These are phyloP conservation scores for Tokudaia tokunoshimensis DNA, from an alignment of 2,797 vertebrate species.

Conservation along the genomic window DNA sequence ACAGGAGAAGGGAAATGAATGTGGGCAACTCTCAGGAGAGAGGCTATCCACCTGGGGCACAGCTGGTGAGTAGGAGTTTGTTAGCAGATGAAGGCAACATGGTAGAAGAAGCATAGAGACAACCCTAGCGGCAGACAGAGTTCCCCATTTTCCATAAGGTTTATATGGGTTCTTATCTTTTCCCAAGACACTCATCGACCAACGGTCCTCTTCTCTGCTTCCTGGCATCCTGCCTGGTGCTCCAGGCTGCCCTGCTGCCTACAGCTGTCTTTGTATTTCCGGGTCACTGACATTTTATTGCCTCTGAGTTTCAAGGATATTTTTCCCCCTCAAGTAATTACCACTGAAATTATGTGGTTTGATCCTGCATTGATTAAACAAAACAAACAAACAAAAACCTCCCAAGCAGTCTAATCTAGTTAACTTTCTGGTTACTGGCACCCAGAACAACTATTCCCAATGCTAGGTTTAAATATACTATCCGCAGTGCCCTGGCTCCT, in stretches of 20 bases:
- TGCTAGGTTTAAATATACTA: neutral
- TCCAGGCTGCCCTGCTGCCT: slow-evolving; percentile 31
- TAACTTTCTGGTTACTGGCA: slow-evolving; percentile 43
- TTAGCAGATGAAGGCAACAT: neutral
- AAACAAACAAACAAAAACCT: slow-evolving; percentile 23
- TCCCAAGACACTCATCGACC: neutral
- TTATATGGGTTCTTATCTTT: neutral
- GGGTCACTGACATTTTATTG: slow-evolving; percentile 66
- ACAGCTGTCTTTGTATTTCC: slow-evolving; percentile 65
- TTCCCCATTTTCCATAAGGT: neutral
- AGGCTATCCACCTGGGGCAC: neutral
- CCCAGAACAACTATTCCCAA: neutral
- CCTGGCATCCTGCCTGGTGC: neutral
- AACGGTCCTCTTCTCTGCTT: neutral
- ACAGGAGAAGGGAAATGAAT: slow-evolving; percentile 1
- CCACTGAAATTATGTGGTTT: slow-evolving; percentile 72
- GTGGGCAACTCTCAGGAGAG: neutral
- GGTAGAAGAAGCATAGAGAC: neutral
- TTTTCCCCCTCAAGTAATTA: slow-evolving; percentile 66
- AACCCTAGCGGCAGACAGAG: neutral
- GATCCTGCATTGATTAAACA: slow-evolving; percentile 66
- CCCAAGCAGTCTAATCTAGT: slow-evolving; percentile 28
- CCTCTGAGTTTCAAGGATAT: slow-evolving; percentile 62
- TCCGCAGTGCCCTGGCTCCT: neutral
- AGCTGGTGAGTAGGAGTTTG: slow-evolving; percentile 59